Base-by-base conservation (phyloP, 2,797 vertebrate species). In the Chloroceryle amazona region DNA sequence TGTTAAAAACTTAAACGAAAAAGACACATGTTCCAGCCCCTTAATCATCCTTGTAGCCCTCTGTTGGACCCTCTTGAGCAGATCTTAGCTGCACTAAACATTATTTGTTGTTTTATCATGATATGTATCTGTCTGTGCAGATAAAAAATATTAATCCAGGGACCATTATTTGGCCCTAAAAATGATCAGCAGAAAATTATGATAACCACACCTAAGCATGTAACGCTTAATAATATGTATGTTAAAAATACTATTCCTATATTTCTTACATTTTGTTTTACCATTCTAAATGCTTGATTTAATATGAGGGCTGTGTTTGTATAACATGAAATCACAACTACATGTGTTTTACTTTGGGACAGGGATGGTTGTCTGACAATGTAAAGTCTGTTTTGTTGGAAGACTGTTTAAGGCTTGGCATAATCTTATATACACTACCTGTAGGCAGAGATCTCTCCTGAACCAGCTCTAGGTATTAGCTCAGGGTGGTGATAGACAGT, bases 1-100 rank as follows among this genome's bases (percentile, higher is more conserved):
- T 63, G 55, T 81, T 95, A 90, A 94, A 93, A 76, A 20, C 41
- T 79, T 83, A 68, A 91, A 84, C 42, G 44, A 61, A 87, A 96
- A 85, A 41, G 39, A 41, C 39, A 41, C 39, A 41, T 41, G 13
- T 41, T 41, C 39, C 13, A 41, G 39, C 13, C 39, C 39, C 39
- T 41, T 41, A 5, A 41, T 41, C 39, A 41, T 41, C 39, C 39
- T 41, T 41, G 39, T 41, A 41, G 39, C 39, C 39, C 39, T 41
- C 39, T 6, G 14, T 41, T 41, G 39, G 14, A 41, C 39, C 15
- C 13, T 41, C 39, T 41, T 41, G 13, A 15, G 39, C 39, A 41
- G 39, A 41, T 41, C 5, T 61, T 79, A 84, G 11, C 4, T 62
- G 31, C 46, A 54, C 15, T 68, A 14, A 3, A 29, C 2, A 3